Evolutionary conservation across 2,797 vertebrate genomes (phyloP).

Genomic region (Rhyacichthys aspro): DNA sequence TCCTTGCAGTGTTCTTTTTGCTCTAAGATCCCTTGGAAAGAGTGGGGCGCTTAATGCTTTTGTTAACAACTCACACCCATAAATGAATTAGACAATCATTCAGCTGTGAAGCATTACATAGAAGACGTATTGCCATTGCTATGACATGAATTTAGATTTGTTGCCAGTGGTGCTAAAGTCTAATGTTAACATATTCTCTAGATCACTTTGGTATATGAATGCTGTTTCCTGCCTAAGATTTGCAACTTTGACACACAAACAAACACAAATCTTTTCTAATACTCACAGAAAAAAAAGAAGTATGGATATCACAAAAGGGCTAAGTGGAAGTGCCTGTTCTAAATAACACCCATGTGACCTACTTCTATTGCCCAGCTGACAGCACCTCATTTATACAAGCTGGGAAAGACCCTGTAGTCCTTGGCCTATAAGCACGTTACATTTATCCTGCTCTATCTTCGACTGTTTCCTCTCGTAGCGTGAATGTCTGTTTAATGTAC

Average conservation of each 20-base stretch:
- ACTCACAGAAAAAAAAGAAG: constrained; percentile 19
- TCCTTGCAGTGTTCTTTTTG: constrained; percentile 38
- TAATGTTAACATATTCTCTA: constrained; percentile 46
- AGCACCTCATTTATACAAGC: constrained; percentile 60
- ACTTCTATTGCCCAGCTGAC: constrained; percentile 58
- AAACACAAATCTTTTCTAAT: constrained; percentile 4
- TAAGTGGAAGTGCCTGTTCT: constrained; percentile 47
- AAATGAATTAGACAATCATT: constrained; percentile 58
- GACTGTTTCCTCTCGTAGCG: constrained; percentile 55
- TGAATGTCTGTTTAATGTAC: constrained; percentile 58
- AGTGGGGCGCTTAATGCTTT: constrained; percentile 48
- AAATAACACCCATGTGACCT: constrained; percentile 63
- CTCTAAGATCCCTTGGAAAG: constrained; percentile 24
- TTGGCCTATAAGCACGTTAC: constrained; percentile 50
- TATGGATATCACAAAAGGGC: constrained; percentile 41
- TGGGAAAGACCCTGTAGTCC: constrained; percentile 55
- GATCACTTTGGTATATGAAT: constrained; percentile 34
- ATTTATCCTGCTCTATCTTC: constrained; percentile 57
- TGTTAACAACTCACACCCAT: constrained; percentile 63
- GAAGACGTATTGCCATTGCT: constrained; percentile 41
- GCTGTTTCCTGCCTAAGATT: neutral
- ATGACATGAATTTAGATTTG: constrained; percentile 50
- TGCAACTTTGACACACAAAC: constrained; percentile 14
- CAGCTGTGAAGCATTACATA: constrained; percentile 48
- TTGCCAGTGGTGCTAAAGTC: constrained; percentile 39